Evolutionary conservation across 2,888 invertebrate genomes (phyloP).

Genomic region (Ornithoptera alexandrae): DNA sequence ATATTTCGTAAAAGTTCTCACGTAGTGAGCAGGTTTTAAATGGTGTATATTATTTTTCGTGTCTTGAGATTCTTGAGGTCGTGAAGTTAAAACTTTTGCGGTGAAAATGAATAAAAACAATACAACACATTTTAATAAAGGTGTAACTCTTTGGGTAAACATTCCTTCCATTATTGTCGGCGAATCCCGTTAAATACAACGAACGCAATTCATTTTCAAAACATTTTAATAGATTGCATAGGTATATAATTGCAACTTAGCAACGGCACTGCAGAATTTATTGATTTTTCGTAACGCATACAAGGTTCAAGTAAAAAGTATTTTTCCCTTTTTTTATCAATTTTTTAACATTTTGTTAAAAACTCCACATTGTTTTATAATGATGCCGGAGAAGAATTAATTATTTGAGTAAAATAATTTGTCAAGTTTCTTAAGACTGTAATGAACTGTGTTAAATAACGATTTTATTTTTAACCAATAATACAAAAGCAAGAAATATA

Average conservation of each 20-base stretch:
- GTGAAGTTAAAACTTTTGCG: constrained; percentile 69
- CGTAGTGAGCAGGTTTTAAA: constrained; percentile 63
- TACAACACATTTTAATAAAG: constrained; percentile 69
- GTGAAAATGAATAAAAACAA: constrained; percentile 73
- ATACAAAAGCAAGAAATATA: neutral
- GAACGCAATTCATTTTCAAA: constrained; percentile 35
- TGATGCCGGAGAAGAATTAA: constrained; percentile 5
- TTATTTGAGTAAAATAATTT: neutral
- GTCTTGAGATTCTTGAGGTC: constrained; percentile 66
- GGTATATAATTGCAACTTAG: constrained; percentile 46
- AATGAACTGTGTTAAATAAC: neutral
- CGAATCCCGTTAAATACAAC: constrained; percentile 25
- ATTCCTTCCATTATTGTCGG: constrained; percentile 61
- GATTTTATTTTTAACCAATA: neutral
- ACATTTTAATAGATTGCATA: constrained; percentile 12
- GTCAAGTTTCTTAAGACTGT: neutral
- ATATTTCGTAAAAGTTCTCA: constrained; percentile 73
- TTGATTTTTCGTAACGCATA: constrained; percentile 41
- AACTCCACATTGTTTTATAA: constrained; percentile 4
- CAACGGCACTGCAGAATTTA: constrained; percentile 58
- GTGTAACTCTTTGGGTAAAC: constrained; percentile 63
- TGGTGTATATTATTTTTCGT: constrained; percentile 62
- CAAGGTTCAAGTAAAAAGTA: constrained; percentile 30
- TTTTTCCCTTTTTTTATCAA: neutral
- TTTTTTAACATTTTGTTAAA: constrained; percentile 1